Conservation (phyloP, 2,113 vertebrate genomes). For the Coreoperca whiteheadi region DNA sequence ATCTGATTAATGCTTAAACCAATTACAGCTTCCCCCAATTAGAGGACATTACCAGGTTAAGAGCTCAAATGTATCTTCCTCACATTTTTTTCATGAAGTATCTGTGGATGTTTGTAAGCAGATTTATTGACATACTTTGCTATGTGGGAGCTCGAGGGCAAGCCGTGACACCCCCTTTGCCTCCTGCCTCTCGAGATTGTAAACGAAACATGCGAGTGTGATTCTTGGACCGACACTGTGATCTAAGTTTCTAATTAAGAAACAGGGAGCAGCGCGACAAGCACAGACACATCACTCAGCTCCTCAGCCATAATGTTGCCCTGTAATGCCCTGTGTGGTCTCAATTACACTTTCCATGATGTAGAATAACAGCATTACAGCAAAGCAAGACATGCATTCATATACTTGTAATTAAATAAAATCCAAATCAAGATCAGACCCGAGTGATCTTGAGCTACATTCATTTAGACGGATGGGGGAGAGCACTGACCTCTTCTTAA, state of each 20-base stretch:
- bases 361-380: conserved; percentile 83
- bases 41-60: conserved; percentile 83
- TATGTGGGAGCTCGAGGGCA: conserved; percentile 21
- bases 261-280: conserved; percentile 62
- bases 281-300: conserved; percentile 73
- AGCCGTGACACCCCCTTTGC: background rate
- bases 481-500: conserved; percentile 66
- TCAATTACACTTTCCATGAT: conserved; percentile 81
- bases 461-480: conserved; percentile 66
- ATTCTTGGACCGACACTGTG: conserved; percentile 57
- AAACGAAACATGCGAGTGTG: conserved; percentile 60
- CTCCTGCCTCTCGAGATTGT: conserved; percentile 10
- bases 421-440: conserved; percentile 74
- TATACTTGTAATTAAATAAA: conserved; percentile 81
- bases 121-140: conserved; percentile 63
- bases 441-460: conserved; percentile 69
- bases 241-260: conserved; percentile 80
- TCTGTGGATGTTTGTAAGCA: conserved; percentile 66
- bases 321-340: conserved; percentile 78
- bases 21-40: conserved; percentile 85
- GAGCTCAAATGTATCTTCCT: conserved; percentile 79
- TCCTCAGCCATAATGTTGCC: conserved; percentile 68
- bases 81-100: conserved; percentile 61
- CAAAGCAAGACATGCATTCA: conserved; percentile 80
- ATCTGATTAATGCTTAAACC: conserved; percentile 85